Percentiles rank a stretch among this genome's conserved stretches.
phyloP scores from a whole-genome alignment of 2,888 invertebrate species.

The Sthenelais limicola region DNA sequence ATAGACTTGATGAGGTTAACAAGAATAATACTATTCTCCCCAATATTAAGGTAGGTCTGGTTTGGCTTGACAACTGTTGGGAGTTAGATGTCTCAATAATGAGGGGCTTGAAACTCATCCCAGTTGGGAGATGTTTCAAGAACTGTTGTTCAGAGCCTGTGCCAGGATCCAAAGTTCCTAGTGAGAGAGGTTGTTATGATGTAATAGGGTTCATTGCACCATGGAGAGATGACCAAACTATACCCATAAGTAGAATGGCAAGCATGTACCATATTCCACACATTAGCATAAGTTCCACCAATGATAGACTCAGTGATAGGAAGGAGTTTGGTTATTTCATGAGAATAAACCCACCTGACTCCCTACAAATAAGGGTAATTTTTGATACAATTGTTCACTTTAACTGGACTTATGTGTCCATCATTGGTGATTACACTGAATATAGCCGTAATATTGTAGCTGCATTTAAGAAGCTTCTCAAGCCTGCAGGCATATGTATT shows the following conservation, averaged over 20 bases:
- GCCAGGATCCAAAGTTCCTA: background rate
- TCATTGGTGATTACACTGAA: conserved; percentile 80
- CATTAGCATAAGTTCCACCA: no score
- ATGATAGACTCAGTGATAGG: conserved; percentile 60
- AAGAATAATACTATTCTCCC: background rate
- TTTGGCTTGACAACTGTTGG: conserved; percentile 1
- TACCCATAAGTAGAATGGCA: no score
- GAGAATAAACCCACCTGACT: conserved; percentile 60
- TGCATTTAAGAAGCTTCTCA: conserved; percentile 22
- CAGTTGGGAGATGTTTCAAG: background rate
- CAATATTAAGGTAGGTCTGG: conserved; percentile 3
- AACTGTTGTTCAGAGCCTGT: conserved; percentile 4
- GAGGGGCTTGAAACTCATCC: background rate
- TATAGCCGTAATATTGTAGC: conserved; percentile 58
- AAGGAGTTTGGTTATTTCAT: conserved; percentile 57
- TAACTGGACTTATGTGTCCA: conserved; percentile 85
- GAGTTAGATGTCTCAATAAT: background rate
- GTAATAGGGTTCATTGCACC: conserved; percentile 44
- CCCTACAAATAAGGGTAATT: conserved; percentile 56
- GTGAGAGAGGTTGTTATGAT: conserved; percentile 12
- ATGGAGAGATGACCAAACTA: no score
- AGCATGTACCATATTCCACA: no score
- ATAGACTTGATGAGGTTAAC: conserved; percentile 7
- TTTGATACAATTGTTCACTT: conserved; percentile 55
- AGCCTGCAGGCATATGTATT: conserved; percentile 17